Evolutionary conservation across 2,797 vertebrate species (phyloP).

Genomic region (Caiman crocodilus): DNA sequence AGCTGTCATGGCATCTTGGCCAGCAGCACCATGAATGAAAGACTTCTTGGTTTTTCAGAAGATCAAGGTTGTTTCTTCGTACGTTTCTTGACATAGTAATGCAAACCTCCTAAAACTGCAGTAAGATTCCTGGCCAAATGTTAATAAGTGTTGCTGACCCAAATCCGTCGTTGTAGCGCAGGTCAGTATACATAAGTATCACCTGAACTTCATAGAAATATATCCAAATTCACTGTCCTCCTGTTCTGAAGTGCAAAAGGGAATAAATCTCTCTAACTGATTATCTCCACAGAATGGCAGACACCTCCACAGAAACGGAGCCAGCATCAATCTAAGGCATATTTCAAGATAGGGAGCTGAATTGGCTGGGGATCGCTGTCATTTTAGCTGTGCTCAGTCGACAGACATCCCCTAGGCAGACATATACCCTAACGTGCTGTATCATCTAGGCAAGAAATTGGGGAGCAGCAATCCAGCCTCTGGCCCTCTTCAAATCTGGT

Average conservation of each 20-base stretch:
- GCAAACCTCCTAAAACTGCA: not conserved
- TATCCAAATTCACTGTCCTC: not conserved
- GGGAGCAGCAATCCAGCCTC: not conserved
- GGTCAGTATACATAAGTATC: not conserved
- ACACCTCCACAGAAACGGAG: not conserved
- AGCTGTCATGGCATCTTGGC: not conserved
- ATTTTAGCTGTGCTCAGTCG: not conserved
- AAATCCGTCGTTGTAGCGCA: not conserved
- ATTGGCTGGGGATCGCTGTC: not conserved
- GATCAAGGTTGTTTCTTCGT: not conserved
- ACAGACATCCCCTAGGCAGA: not conserved
- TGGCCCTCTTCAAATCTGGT: not conserved
- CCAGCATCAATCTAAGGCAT: not conserved
- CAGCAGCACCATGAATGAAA: not conserved
- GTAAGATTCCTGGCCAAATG: not conserved
- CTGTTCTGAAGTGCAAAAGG: not conserved
- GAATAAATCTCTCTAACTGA: not conserved
- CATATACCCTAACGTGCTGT: not conserved
- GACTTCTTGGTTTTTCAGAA: not conserved
- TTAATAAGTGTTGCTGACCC: not conserved
- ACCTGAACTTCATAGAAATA: not conserved
- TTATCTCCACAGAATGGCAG: not conserved
- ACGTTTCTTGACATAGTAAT: not conserved
- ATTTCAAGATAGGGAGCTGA: not conserved
- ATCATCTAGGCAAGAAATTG: not conserved